Evolutionary conservation across 2,888 invertebrate species (phyloP).

Genomic region (Stenchaetothrips biformis): DNA sequence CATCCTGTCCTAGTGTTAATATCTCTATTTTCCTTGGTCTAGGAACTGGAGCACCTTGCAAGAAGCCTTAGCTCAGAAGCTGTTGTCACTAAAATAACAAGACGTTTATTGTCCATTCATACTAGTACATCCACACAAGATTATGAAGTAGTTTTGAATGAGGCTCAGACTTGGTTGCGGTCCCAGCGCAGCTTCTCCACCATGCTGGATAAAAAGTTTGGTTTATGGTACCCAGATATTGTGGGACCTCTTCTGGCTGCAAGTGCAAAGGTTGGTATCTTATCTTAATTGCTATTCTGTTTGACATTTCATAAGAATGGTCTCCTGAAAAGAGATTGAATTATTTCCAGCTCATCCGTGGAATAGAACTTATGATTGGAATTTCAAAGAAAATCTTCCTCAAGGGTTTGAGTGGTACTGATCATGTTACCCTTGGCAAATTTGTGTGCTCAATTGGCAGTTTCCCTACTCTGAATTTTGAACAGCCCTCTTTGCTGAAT

Average conservation of each 20-base stretch:
- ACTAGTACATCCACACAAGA: neutral
- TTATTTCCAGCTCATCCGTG: conserved; percentile 37
- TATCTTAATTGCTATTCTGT: neutral
- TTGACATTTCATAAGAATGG: conserved; percentile 15
- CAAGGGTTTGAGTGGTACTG: neutral
- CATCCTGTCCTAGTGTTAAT: conserved; percentile 17
- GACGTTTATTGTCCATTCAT: conserved; percentile 22
- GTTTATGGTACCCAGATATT: conserved; percentile 72
- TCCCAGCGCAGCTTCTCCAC: conserved; percentile 55
- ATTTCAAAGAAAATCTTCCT: conserved; percentile 29
- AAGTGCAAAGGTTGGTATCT: conserved; percentile 56
- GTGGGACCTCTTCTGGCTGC: conserved; percentile 66
- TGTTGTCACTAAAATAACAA: conserved; percentile 30
- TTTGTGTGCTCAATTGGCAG: neutral
- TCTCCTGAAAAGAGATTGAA: neutral
- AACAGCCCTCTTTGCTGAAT: neutral
- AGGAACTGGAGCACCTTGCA: conserved; percentile 52
- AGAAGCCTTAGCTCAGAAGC: conserved; percentile 42
- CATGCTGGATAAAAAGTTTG: conserved; percentile 53
- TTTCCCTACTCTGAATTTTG: neutral
- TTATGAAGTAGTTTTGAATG: conserved; percentile 44
- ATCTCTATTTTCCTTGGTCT: conserved; percentile 39
- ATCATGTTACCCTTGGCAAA: neutral
- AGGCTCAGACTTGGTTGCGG: conserved; percentile 51
- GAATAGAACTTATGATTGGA: conserved; percentile 35